Percentiles rank a stretch among this genome's conserved stretches.
phyloP scores from a whole-genome alignment of 1,140 invertebrate species.

The Batillaria attramentaria region DNA sequence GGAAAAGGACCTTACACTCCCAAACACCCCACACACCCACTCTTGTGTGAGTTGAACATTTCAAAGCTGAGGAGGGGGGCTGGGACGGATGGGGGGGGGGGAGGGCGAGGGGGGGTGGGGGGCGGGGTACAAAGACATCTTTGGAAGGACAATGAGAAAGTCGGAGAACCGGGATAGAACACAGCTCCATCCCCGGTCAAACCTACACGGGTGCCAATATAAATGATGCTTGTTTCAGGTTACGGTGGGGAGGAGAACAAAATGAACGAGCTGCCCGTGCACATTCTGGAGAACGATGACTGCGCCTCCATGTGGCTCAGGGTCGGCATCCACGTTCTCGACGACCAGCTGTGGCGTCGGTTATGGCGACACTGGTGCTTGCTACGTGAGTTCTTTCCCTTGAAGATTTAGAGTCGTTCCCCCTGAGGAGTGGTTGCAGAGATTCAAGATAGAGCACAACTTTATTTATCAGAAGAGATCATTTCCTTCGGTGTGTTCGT shows the following conservation, averaged over 20 bases:
- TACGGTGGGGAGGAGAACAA: constrained; percentile 42
- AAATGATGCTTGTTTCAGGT: constrained; percentile 36
- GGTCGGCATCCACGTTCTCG: constrained; percentile 49
- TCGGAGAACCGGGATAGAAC: background rate
- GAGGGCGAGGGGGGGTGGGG: background rate
- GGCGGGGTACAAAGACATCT: no score
- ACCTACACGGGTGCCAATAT: no score
- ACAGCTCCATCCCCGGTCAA: background rate
- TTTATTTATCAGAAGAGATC: no score
- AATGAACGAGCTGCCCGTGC: constrained; percentile 54
- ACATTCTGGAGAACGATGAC: constrained; percentile 33
- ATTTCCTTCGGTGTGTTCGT: no score
- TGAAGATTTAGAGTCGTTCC: no score
- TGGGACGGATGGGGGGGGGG: background rate
- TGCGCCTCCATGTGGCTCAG: constrained; percentile 56
- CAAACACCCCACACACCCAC: no score
- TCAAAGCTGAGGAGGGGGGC: background rate
- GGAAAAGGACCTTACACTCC: no score
- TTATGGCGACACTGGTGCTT: constrained; percentile 58
- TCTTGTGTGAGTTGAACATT: background rate
- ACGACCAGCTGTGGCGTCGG: constrained; percentile 60
- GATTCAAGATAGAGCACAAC: no score
- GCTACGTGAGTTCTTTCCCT: constrained; percentile 45
- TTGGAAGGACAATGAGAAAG: background rate
- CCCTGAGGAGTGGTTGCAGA: no score